A percentile compares a stretch with the other conserved stretches of the same genome.
Evolutionary conservation across 1,140 invertebrate genomes (phyloP).

Genomic region (Harlomillsia oculata): DNA sequence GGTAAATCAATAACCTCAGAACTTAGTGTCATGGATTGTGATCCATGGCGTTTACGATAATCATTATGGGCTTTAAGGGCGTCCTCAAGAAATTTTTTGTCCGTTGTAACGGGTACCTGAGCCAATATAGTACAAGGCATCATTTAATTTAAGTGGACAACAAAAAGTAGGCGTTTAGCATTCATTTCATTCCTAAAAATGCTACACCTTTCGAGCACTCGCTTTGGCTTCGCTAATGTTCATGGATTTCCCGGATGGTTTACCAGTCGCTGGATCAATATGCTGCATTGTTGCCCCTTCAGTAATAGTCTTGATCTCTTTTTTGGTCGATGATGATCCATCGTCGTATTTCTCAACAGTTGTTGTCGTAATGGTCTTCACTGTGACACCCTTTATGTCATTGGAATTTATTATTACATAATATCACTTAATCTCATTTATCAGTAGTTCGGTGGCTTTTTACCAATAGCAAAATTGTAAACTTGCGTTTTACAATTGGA

Average conservation of each 20-base stretch:
- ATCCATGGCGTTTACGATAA: conserved; percentile 62
- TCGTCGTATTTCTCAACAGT: conserved; percentile 28
- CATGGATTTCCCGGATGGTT: conserved; percentile 17
- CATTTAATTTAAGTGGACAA: neutral
- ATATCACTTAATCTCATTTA: no score
- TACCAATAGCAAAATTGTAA: no score
- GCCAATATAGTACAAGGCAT: neutral
- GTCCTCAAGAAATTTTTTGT: conserved; percentile 49
- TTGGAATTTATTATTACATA: no score
- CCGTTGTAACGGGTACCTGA: conserved; percentile 29
- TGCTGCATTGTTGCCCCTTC: conserved; percentile 21
- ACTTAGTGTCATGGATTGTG: conserved; percentile 51
- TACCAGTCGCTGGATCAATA: conserved; percentile 5
- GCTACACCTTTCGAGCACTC: conserved; percentile 6
- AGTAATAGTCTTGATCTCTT: conserved; percentile 23
- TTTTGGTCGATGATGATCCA: conserved; percentile 27
- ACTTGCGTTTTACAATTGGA: no score
- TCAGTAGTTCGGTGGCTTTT: no score
- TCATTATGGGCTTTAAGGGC: conserved; percentile 65
- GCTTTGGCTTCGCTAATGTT: conserved; percentile 12
- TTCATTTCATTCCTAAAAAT: neutral
- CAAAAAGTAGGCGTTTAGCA: neutral
- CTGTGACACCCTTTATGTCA: conserved; percentile 28
- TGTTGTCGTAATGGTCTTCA: conserved; percentile 31
- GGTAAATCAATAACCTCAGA: conserved; percentile 50